Evolutionary conservation across 2,888 invertebrate genomes (phyloP).

Genomic region (Ceraclea dissimilis): DNA sequence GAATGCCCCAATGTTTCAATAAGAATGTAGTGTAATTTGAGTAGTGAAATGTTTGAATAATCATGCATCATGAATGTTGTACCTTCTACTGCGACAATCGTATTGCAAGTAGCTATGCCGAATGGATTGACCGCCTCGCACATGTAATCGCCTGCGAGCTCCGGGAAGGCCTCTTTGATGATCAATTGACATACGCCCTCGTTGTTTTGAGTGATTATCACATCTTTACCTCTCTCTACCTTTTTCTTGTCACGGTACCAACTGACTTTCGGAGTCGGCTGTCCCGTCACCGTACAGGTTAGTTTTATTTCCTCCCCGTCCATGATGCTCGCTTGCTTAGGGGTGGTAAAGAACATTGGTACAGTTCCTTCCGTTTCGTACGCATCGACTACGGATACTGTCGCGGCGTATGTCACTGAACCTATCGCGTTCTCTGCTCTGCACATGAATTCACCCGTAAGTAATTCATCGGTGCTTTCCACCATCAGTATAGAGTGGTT

Average conservation of each 20-base stretch:
- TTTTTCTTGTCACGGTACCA: conserved; percentile 72
- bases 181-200: conserved; percentile 74
- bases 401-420: conserved; percentile 79
- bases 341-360: conserved; percentile 68
- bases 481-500: conserved; percentile 76
- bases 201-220: conserved; percentile 63
- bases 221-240: conserved; percentile 70
- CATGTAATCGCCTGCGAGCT: conserved; percentile 81
- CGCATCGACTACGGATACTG: conserved; percentile 52
- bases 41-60: too few relatives aligned
- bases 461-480: conserved; percentile 60
- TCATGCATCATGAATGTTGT: conserved; percentile 29
- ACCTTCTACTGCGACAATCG: conserved; percentile 78
- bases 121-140: conserved; percentile 76
- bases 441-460: conserved; percentile 73
- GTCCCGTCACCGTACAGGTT: conserved; percentile 64
- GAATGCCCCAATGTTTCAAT: conserved; percentile 6
- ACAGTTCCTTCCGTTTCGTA: conserved; percentile 39
- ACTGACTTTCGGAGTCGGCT: conserved; percentile 70
- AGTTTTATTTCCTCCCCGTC: conserved; percentile 81
- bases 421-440: conserved; percentile 86
- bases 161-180: conserved; percentile 82
- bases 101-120: conserved; percentile 73
- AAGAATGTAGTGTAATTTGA: background rate
- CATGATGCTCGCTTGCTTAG: conserved; percentile 72